Evolutionary conservation across 1,140 invertebrate species (phyloP).

Genomic region (Venturia canescens): DNA sequence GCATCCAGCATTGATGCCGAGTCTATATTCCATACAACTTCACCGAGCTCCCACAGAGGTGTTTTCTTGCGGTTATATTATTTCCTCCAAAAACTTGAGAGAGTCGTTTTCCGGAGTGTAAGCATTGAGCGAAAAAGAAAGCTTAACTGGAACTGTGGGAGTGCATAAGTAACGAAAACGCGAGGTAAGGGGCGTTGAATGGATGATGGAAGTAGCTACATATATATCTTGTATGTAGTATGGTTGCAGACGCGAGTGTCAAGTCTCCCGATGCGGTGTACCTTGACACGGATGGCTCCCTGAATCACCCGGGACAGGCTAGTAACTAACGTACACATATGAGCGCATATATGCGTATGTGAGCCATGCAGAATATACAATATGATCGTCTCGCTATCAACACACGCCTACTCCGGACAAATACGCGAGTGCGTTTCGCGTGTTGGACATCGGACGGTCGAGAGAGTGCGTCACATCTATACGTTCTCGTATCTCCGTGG

Average conservation of each 20-base stretch:
- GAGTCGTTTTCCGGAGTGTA: too few species aligned
- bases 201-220: conserved; percentile 50
- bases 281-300: conserved; percentile 78
- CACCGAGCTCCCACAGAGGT: too few species aligned
- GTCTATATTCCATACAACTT: too few species aligned
- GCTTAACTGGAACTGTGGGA: conserved; percentile 11
- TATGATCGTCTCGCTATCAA: conserved; percentile 68
- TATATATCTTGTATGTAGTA: neutral
- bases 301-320: conserved; percentile 71
- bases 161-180: conserved; percentile 40
- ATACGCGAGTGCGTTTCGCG: conserved; percentile 52
- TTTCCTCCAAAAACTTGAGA: too few species aligned
- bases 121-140: neutral
- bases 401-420: conserved; percentile 71
- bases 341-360: neutral
- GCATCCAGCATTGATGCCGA: too few species aligned
- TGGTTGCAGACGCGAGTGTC: conserved; percentile 44
- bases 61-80: too few species aligned
- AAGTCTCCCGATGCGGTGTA: conserved; percentile 72
- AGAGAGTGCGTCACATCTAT: conserved; percentile 16
- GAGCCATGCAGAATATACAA: neutral
- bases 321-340: conserved; percentile 68
- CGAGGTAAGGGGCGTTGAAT: conserved; percentile 68
- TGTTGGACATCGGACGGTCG: conserved; percentile 37
- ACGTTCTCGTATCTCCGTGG: conserved; percentile 7